Base-by-base conservation (phyloP, 2,113 vertebrate species). In the Ceratotherium simum region DNA sequence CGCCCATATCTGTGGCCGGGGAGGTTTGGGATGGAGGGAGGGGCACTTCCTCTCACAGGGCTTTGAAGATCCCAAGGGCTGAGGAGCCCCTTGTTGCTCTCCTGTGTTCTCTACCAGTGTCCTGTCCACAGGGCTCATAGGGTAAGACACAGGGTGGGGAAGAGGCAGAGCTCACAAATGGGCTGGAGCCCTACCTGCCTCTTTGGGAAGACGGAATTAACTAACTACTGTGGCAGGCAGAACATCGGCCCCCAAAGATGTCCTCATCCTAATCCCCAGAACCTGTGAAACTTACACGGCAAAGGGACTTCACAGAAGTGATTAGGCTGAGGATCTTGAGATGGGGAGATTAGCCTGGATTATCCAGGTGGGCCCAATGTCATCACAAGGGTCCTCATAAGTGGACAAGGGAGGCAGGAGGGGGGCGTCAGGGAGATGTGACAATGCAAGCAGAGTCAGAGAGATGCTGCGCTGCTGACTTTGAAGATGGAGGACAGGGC, bases 361-460 rank as follows among this genome's bases (percentile, higher is more conserved):
- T 8, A 27, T 31, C 67, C 21, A 42, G 39, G 48, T 0, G 27
- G 23, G 69, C 65, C 42, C 39, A 1, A 8, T 3, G 3, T 21
- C 12, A 4, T 27, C n/a, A 6, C 10, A 10, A 6, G 21, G 23
- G 60, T 33, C 67, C 20, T 17, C 8, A 6, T 0, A 2, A 42
- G 56, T 18, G 31, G 70, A 80, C 1, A 4, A 6, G 60, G 6
- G 82, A 42, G 23, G 62, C 29, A 58, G 73, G 64, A 86, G 83
- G 3, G 0, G 18, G 25, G 54, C 16, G 42, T 12, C 12, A 12
- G 80, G 16, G 81, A 54, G 58, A 27, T 1, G 12, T 36, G n/a
- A 56, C 25, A 8, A 56, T 3, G 12, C 48, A 69, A 3, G 7
- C 31, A 25, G 16, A 33, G 7, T 27, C 39, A 48, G 31, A 13